Conservation (phyloP, 2,888 invertebrate genomes). For the Drosophila neutralis region DNA sequence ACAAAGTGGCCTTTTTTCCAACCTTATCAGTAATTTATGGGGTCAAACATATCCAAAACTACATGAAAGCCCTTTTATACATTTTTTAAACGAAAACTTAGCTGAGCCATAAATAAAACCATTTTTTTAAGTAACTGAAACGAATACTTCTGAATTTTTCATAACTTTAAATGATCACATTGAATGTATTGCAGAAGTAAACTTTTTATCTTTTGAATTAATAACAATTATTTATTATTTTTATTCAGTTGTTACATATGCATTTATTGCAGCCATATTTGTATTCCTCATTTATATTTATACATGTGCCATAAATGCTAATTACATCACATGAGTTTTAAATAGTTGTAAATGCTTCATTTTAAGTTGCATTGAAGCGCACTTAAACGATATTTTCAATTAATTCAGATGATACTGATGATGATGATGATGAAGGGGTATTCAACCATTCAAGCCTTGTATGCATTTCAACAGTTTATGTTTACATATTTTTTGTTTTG, state of each 20-base stretch:
- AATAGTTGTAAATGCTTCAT: background rate
- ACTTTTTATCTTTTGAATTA: background rate
- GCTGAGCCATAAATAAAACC: background rate
- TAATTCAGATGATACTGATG: background rate
- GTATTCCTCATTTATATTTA: background rate
- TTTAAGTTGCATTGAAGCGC: background rate
- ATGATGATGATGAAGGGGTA: background rate
- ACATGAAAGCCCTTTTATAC: background rate
- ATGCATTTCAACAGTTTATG: background rate
- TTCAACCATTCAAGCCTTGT: background rate
- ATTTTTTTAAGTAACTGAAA: background rate
- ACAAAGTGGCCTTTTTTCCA: background rate
- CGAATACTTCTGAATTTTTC: background rate
- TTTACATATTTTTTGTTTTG: background rate
- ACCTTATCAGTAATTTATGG: background rate
- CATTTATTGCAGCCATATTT: background rate
- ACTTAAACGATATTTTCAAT: conserved; percentile 3
- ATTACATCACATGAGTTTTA: conserved; percentile 3
- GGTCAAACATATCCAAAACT: background rate
- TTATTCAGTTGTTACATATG: background rate
- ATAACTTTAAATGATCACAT: background rate
- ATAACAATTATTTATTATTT: background rate
- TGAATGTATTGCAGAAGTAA: background rate
- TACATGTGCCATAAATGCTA: background rate
- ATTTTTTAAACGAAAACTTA: background rate